These are phyloP conservation scores for Tupaia tana DNA, from an alignment of 2,113 vertebrate genomes.

Conservation along the genomic window DNA sequence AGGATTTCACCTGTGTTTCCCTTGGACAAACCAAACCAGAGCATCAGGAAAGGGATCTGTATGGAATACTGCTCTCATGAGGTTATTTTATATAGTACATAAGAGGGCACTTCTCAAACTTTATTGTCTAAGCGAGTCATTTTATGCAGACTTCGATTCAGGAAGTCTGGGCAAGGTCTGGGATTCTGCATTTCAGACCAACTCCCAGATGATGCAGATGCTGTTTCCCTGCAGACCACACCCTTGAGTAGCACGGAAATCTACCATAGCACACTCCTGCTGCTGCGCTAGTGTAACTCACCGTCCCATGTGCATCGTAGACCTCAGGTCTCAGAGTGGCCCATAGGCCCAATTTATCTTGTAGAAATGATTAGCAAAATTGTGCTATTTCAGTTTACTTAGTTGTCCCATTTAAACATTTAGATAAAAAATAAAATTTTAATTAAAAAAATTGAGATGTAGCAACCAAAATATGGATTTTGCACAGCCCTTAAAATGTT, in stretches of 20 bases:
- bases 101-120: neutral
- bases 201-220: no score
- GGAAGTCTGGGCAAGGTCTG: neutral
- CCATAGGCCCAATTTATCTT: neutral
- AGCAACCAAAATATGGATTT: neutral
- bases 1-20: neutral
- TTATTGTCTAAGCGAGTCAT: neutral
- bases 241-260: neutral
- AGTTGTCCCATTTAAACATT: neutral
- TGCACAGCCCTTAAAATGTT: neutral
- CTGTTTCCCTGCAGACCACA: neutral
- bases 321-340: neutral
- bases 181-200: neutral
- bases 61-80: neutral
- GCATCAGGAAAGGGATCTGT: neutral
- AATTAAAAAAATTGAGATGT: neutral
- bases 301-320: neutral
- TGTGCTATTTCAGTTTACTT: neutral
- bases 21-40: neutral
- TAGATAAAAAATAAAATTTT: neutral
- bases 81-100: neutral
- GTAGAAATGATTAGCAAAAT: neutral
- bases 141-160: neutral
- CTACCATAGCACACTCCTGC: accelerated
- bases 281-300: neutral